Evolutionary conservation across 2,113 vertebrate genomes (phyloP).

Genomic region (Eira barbara): DNA sequence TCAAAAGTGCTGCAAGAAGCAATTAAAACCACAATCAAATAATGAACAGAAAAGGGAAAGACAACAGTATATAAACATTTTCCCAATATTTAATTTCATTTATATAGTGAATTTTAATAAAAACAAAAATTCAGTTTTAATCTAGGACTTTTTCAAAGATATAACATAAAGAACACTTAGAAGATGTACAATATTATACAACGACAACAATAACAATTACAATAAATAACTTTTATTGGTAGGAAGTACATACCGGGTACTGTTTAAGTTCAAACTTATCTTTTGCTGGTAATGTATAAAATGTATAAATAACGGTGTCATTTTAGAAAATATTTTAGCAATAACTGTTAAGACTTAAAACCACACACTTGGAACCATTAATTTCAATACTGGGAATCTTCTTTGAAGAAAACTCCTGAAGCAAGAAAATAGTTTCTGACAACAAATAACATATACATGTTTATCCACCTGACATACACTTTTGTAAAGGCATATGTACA

Average conservation of each 20-base stretch:
- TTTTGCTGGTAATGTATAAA: background rate
- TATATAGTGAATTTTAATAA: background rate
- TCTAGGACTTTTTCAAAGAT: background rate
- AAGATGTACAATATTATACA: background rate
- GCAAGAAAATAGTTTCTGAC: background rate
- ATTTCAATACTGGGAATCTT: background rate
- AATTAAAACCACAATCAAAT: background rate
- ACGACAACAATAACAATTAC: background rate
- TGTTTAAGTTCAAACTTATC: background rate
- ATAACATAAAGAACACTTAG: background rate
- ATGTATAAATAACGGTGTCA: background rate
- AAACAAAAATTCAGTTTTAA: background rate
- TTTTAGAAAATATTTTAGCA: background rate
- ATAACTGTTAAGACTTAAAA: background rate
- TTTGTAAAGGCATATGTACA: background rate
- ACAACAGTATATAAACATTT: background rate
- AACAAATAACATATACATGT: background rate
- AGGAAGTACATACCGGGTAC: background rate
- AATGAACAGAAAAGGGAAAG: background rate
- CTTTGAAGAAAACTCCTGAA: background rate
- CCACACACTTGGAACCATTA: background rate
- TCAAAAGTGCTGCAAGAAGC: background rate
- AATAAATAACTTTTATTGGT: background rate
- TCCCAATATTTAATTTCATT: background rate
- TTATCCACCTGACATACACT: background rate